These are phyloP conservation scores for Auanema freiburgensis DNA, from an alignment of 2,888 invertebrate genomes.

Conservation along the genomic window DNA sequence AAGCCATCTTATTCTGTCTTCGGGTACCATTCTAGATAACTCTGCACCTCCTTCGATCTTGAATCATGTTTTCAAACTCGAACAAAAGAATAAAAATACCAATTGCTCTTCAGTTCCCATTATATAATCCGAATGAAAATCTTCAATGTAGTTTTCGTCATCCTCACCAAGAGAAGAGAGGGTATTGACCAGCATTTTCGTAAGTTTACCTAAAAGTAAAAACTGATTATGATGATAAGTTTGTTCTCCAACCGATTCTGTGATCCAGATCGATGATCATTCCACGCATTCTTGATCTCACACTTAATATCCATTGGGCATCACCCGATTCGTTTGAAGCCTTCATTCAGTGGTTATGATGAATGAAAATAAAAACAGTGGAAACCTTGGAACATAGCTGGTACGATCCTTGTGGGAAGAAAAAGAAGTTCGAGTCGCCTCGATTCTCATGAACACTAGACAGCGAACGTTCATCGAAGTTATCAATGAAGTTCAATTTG, in stretches of 20 bases:
- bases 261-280: constrained; percentile 61
- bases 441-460: constrained; percentile 14
- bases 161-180: constrained; percentile 80
- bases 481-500: constrained; percentile 91
- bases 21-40: constrained; percentile 28
- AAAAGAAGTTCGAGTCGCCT: constrained; percentile 73
- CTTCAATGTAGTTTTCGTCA: constrained; percentile 38
- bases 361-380: not conserved
- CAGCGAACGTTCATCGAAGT: constrained; percentile 69
- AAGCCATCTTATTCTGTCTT: constrained; percentile 54
- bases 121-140: constrained; percentile 29
- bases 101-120: constrained; percentile 32
- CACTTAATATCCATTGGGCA: constrained; percentile 96
- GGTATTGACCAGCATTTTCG: constrained; percentile 90
- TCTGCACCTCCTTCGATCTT: constrained; percentile 36
- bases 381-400: constrained; percentile 80
- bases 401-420: constrained; percentile 97
- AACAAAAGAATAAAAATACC: constrained; percentile 7
- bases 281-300: constrained; percentile 95
- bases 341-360: constrained; percentile 4
- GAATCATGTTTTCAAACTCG: not conserved
- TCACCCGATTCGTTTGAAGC: constrained; percentile 28
- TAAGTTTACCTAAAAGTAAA: constrained; percentile 77
- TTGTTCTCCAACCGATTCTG: constrained; percentile 26
- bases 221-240: not conserved